phyloP scores from a whole-genome alignment of 2,113 vertebrate genomes.

The Xenopus borealis region DNA sequence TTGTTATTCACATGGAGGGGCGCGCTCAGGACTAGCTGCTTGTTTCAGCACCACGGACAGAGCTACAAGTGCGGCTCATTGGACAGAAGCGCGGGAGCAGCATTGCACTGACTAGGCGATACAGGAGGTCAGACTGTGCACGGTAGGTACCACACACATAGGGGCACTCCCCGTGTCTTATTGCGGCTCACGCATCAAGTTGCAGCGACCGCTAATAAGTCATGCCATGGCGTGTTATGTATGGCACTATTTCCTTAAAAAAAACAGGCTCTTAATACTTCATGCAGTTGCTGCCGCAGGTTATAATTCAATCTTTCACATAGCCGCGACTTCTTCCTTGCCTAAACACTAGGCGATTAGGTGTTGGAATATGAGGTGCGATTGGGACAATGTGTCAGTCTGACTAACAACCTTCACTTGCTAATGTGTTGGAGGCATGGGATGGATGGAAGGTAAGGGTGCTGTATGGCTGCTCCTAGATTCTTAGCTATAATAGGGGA shows the following conservation, averaged over 20 bases:
- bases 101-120: neutral
- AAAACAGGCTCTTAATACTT: too few species aligned
- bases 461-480: too few species aligned
- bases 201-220: conserved; percentile 11
- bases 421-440: too few species aligned
- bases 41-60: conserved; percentile 68
- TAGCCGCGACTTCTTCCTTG: too few species aligned
- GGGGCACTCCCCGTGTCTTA: neutral
- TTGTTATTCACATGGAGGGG: conserved; percentile 68
- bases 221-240: too few species aligned
- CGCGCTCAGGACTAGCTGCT: conserved; percentile 56
- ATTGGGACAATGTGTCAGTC: neutral
- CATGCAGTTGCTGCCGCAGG: too few species aligned
- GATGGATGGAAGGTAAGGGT: too few species aligned
- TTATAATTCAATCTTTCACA: too few species aligned
- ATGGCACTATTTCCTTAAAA: too few species aligned
- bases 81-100: neutral
- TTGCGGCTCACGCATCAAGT: conserved; percentile 36
- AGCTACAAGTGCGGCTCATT: conserved; percentile 62
- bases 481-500: too few species aligned
- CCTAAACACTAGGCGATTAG: too few species aligned
- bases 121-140: neutral
- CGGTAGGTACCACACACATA: neutral
- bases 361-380: neutral
- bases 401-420: neutral